Evolutionary conservation across 2,888 invertebrate genomes (phyloP), one percentile per base, ranked within the genome.

Genomic region (Meta bourneti): DNA sequence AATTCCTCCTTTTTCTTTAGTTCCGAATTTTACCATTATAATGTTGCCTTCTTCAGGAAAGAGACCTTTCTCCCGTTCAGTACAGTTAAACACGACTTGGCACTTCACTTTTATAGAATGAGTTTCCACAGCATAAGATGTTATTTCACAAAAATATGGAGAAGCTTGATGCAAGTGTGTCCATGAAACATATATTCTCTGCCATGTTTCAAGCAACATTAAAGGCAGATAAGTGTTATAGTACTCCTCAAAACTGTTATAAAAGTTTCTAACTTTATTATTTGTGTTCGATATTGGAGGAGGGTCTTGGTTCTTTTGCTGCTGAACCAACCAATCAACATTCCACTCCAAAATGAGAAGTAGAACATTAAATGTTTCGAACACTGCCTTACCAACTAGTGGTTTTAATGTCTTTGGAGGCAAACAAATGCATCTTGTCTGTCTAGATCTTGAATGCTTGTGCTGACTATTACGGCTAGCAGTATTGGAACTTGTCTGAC

Each of bases 271-370:
- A n/a, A 86, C 82, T 69, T 87, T 92, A n/a, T 79, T 82, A 49
- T 79, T 11, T 9, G 49, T 8, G 16, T 82, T 85, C 7, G 78
- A 86, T 61, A 92, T 82, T 16, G 90, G 80, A 19, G 93, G 93
- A 7, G 93, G 89, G 16, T 87, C 72, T 78, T 51, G 75, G 48
- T 34, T 77, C 9, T 84, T 49, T 20, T 90, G 88, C 78, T 93
- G 93, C 48, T 93, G 93, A 9, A 86, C 51, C 2, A 93, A 84
- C 93, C 93, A 93, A 20, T 89, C 86, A 34, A 92, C 90, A 89
- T 93, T 93, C 93, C 93, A 93, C 34, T 93, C 90, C 13, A 93
- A 72, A 69, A 93, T 92, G 19, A 89, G 51, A 13, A 89, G 70
- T 7, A 86, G 20, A 16, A 91, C 89, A 86, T 87, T 83, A 16